Evolutionary conservation across 2,113 vertebrate species (phyloP).

Genomic region (human): DNA sequence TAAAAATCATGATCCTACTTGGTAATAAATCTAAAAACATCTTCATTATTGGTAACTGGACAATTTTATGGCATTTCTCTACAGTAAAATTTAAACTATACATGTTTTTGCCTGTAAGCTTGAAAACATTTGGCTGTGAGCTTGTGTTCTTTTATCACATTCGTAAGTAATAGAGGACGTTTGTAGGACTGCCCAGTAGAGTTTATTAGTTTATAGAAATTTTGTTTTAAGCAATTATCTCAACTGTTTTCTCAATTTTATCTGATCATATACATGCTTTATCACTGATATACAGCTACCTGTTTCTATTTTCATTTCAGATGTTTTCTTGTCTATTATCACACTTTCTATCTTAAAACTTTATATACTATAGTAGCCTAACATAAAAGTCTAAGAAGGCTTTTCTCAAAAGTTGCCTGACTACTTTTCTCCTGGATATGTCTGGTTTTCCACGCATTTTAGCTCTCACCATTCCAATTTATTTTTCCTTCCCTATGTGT

Average conservation of each 20-base stretch:
- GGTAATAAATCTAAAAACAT: neutral
- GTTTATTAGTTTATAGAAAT: neutral
- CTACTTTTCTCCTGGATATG: neutral
- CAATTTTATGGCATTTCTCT: neutral
- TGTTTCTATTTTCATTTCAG: neutral
- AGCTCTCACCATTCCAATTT: neutral
- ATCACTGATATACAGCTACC: neutral
- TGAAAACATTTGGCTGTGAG: neutral
- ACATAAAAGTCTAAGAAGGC: neutral
- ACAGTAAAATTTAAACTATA: neutral
- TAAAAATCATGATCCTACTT: neutral
- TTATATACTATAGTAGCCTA: neutral
- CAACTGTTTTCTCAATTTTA: neutral
- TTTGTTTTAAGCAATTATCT: neutral
- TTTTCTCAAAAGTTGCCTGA: neutral
- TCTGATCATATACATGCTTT: neutral
- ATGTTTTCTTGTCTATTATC: neutral
- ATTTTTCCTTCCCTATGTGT: neutral
- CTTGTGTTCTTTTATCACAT: slow-evolving; percentile 8
- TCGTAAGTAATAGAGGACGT: neutral
- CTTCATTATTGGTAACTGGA: neutral
- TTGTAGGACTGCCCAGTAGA: neutral
- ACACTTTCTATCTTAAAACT: neutral
- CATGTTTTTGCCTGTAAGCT: neutral
- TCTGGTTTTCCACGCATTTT: neutral